Base-by-base conservation (phyloP, 2,113 vertebrate species). In the Syngnathus floridae region DNA sequence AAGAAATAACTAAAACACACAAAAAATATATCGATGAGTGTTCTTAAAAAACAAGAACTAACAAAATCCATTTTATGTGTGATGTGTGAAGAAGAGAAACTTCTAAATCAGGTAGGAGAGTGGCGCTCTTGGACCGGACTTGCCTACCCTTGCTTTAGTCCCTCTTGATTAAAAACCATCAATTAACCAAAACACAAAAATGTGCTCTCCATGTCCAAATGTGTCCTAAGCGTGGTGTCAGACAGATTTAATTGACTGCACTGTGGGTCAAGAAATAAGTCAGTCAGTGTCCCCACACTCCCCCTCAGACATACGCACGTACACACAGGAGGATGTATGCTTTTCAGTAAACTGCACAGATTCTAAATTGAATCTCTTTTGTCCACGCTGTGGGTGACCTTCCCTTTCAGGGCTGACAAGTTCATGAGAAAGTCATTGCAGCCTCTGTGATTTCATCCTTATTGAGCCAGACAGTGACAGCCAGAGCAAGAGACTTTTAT, bases 331-430 rank as follows among this genome's bases (percentile, higher is more conserved):
- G 64, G 59, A 40, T 49, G 62, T 68, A 65, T 40, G 66, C 65
- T 77, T 69, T 69, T 66, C 46, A 1, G 71, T 49, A 62, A 84
- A 74, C 65, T 59, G 74, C 56, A 69, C 71, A 74, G 74, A 82
- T 75, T 87, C 75, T 79, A 83, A 84, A 88, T 86, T 81, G 74
- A 82, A 78, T 86, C 77, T 74, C 76, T 70, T 51, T 71, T 57
- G 67, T 71, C 70, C 67, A 49, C 63, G 61, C 78, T 66, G 80
- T 78, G 80, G 79, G 73, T 85, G 84, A 87, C 85, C 87, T 87
- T 82, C 81, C 70, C 76, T 65, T 73, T 81, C 69, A 26, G 71
- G 58, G 72, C 77, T 45, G 78, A 76, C 75, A 68, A 61, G 61
- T 46, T 60, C 63, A 76, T 62, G 67, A 70, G 76, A 85, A 83